Percentiles rank a stretch among this genome's conserved stretches.
phyloP scores from a whole-genome alignment of 1,140 invertebrate genomes.

The Drosophila sproati region DNA sequence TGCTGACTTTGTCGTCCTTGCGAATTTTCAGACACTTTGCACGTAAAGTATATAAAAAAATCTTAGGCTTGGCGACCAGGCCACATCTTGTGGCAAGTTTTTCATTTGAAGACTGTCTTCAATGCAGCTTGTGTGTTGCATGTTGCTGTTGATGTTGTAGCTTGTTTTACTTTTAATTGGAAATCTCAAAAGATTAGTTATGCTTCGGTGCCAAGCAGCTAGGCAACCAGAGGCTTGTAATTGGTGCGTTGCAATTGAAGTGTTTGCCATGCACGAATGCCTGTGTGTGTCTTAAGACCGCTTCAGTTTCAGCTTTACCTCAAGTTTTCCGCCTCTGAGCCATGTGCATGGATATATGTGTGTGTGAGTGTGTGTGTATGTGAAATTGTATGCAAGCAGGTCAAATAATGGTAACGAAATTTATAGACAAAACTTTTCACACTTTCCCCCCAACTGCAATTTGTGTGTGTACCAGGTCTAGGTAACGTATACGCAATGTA shows the following conservation, averaged over 20 bases:
- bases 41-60: slow-evolving; percentile 80
- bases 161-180: slow-evolving; percentile 83
- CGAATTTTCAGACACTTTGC: slow-evolving; percentile 81
- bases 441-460: slow-evolving; percentile 15
- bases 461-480: slow-evolving; percentile 28
- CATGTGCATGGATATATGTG: slow-evolving; percentile 13
- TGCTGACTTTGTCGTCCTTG: slow-evolving; percentile 79
- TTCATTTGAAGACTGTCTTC: slow-evolving; percentile 25
- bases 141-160: slow-evolving; percentile 47
- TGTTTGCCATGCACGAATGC: slow-evolving; percentile 76
- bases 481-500: slow-evolving; percentile 52
- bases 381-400: slow-evolving; percentile 79
- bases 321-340: slow-evolving; percentile 10
- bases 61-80: slow-evolving; percentile 27
- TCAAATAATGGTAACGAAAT: slow-evolving; percentile 79
- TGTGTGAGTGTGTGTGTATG: slow-evolving; percentile 26
- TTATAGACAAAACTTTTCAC: slow-evolving; percentile 69
- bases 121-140: slow-evolving; percentile 39
- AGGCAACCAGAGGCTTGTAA: slow-evolving; percentile 65
- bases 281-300: slow-evolving; percentile 70
- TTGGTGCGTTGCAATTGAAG: slow-evolving; percentile 82
- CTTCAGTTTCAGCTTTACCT: slow-evolving; percentile 36
- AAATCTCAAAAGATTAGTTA: slow-evolving; percentile 84
- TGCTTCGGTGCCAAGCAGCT: slow-evolving; percentile 78
- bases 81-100: slow-evolving; percentile 47